phyloP scores from a whole-genome alignment of 2,113 vertebrate genomes.

The Eretmochelys imbricata region DNA sequence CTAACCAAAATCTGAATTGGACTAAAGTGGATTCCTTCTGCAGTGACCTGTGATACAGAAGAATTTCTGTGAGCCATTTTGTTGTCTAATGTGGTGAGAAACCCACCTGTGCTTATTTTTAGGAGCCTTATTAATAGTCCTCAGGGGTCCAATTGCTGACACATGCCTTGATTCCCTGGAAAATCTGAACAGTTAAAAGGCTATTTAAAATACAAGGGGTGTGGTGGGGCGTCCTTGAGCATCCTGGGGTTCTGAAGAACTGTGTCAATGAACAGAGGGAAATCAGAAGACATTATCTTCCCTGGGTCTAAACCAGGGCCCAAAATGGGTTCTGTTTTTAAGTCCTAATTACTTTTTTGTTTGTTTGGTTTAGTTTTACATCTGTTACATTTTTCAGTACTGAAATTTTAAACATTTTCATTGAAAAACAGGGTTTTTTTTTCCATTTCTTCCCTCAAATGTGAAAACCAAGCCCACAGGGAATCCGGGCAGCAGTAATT shows the following conservation, averaged over 20 bases:
- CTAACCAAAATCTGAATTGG: neutral
- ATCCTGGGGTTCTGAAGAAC: neutral
- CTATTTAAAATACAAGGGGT: neutral
- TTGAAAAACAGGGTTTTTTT: neutral
- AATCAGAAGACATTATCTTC: neutral
- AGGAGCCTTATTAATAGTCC: neutral
- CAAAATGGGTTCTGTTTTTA: neutral
- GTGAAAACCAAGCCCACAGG: neutral
- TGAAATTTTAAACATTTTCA: neutral
- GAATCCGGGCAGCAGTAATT: neutral
- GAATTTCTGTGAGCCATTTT: neutral
- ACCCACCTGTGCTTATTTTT: constrained; percentile 15
- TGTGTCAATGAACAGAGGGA: neutral
- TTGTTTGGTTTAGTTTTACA: neutral
- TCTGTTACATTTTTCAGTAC: neutral
- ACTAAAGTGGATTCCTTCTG: neutral
- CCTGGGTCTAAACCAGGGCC: neutral
- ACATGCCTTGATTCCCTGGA: neutral
- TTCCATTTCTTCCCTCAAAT: neutral
- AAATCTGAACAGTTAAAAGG: neutral
- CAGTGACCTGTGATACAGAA: neutral
- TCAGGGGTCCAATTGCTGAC: constrained; percentile 5
- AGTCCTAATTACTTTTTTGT: neutral
- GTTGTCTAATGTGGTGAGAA: neutral
- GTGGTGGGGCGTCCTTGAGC: neutral